Evolutionary conservation across 30 jellyfish, hydroid and myxozoan genomes (phyloP), one percentile per base, ranked within the genome.

Genomic region (Nemopilema nomurai): DNA sequence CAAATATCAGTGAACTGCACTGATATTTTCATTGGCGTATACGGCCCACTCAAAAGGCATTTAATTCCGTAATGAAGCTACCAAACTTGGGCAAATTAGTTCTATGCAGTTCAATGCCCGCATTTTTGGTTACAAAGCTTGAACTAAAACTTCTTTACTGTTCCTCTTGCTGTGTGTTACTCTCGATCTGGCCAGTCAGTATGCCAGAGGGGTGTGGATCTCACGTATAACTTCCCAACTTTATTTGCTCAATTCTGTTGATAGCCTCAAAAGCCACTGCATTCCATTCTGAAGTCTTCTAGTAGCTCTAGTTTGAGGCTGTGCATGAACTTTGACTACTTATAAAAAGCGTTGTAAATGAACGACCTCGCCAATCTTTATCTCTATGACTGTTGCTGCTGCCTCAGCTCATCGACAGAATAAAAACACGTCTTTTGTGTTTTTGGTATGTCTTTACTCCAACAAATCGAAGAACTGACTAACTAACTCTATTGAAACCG

Each of bases 1-100:
- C n/a, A n/a, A n/a, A n/a, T n/a, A n/a, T n/a, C n/a, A 82, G 76
- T 82, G 95, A 23, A 81, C 81, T n/a, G 51, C 84, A 13, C 86
- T 22, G 9, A 74, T 16, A 19, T 63, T 75, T 17, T 82, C 90
- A 27, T 89, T 89, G 27, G 50, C 71, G 28, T 82, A 65, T 1
- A 89, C 52, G 53, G 94, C 76, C 28, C 93, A 69, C 51, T 72
- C 51, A 41, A 32, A 88, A 88, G 25, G 84, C 18, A 20, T 69
- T 22, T 31, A 84, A 89, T 28, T 71, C 24, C 51, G 80, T 74
- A 9, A 90, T 31, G 31, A 69, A 74, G 65, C 93, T 94, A 23
- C 77, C 28, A 82, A 81, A 69, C 49, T 31, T 77, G 74, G 51
- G 65, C 29, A 89, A 28, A 18, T 71, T 69, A 49, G 71, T 80